These are phyloP conservation scores for Conus ventricosus DNA, from an alignment of 1,140 invertebrate genomes.

Conservation along the genomic window DNA sequence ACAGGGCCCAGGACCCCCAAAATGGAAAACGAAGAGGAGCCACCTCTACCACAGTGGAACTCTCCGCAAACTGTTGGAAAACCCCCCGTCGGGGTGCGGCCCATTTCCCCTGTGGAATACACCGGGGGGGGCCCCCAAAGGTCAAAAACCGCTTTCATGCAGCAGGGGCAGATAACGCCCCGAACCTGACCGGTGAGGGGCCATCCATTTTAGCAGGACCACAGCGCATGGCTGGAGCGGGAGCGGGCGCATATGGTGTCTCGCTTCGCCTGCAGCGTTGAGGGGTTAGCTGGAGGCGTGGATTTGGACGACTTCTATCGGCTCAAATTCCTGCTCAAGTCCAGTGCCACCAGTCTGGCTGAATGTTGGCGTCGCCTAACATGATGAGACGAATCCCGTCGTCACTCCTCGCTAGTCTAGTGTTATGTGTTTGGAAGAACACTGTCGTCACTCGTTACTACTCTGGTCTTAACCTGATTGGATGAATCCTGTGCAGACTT, in stretches of 20 bases:
- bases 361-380: constrained; percentile 60
- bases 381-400: neutral
- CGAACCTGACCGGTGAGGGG: too few species aligned
- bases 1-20: constrained; percentile 44
- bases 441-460: neutral
- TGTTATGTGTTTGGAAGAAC: too few species aligned
- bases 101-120: constrained; percentile 63
- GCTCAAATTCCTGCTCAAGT: constrained; percentile 69
- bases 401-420: neutral
- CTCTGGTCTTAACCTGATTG: neutral
- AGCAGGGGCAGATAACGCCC: neutral
- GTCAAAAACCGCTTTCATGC: too few species aligned
- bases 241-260: constrained; percentile 58
- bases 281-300: constrained; percentile 42
- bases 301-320: constrained; percentile 64
- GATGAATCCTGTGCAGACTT: neutral
- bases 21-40: constrained; percentile 48
- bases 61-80: constrained; percentile 60
- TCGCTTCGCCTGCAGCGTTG: constrained; percentile 54
- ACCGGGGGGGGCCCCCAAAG: constrained; percentile 63
- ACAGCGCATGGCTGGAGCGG: constrained; percentile 66
- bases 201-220: too few species aligned
- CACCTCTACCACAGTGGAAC: constrained; percentile 48
- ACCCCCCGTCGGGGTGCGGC: constrained; percentile 59
- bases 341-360: constrained; percentile 63